Evolutionary conservation across 2,113 vertebrate species (phyloP).

Genomic region (Bucco capensis): DNA sequence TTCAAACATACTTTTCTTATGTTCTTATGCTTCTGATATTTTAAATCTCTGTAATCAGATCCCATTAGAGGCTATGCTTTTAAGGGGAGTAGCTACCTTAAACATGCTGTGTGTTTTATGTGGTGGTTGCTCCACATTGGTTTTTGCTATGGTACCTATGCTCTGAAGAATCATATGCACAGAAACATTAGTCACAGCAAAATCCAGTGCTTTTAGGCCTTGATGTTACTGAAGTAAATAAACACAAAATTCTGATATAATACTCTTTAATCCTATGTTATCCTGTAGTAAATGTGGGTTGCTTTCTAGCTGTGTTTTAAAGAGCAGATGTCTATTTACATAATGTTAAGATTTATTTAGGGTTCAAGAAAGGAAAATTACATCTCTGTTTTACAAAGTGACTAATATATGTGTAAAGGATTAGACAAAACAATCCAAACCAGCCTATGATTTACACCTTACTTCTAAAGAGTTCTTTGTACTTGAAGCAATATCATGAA

Average conservation of each 20-base stretch:
- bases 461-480: conserved; percentile 36
- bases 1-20: background rate
- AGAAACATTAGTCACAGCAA: background rate
- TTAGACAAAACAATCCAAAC: conserved; percentile 61
- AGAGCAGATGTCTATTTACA: conserved; percentile 73
- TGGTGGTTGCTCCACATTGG: accelerated
- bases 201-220: conserved; percentile 16
- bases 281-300: conserved; percentile 50
- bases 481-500: conserved; percentile 44
- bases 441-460: conserved; percentile 64
- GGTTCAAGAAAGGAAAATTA: conserved; percentile 62
- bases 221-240: conserved; percentile 33
- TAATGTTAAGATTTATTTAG: conserved; percentile 69
- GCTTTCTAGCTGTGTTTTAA: conserved; percentile 61
- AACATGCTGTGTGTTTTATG: background rate
- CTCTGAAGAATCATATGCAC: background rate
- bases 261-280: conserved; percentile 51
- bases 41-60: background rate
- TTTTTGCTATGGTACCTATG: background rate
- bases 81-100: background rate
- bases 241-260: conserved; percentile 51
- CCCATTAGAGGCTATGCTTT: background rate
- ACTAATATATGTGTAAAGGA: conserved; percentile 63
- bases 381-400: conserved; percentile 55
- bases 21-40: background rate